phyloP scores from a whole-genome alignment of 2,888 invertebrate species.

The Callinectes sapidus region DNA sequence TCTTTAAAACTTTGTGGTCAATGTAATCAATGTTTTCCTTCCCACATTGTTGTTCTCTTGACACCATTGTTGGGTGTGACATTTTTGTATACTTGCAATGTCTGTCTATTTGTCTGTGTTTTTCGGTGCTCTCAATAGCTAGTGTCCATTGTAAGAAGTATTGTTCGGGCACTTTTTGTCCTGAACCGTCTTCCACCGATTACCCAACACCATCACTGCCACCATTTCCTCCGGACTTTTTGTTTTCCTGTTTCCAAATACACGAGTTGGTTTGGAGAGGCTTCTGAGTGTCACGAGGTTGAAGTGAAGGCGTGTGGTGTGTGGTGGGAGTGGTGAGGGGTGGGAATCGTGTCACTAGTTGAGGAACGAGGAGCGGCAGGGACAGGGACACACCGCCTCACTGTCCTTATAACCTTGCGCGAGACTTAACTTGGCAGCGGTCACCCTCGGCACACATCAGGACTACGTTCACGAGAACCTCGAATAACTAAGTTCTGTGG shows the following conservation, averaged over 20 bases:
- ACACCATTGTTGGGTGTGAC: background rate
- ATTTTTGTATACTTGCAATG: background rate
- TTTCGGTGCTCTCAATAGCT: background rate
- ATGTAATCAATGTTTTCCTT: background rate
- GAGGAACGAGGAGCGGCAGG: background rate
- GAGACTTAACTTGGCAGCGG: background rate
- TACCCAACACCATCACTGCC: background rate
- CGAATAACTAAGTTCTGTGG: background rate
- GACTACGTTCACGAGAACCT: background rate
- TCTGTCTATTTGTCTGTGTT: no score
- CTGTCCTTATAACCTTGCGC: constrained; percentile 32
- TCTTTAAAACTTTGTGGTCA: background rate
- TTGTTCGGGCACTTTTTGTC: background rate
- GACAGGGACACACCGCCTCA: background rate
- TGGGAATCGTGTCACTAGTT: background rate
- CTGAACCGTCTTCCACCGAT: background rate
- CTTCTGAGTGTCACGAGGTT: background rate
- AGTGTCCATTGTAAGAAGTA: constrained; percentile 2
- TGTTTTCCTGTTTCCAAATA: background rate
- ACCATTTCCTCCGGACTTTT: background rate
- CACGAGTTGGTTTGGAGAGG: background rate
- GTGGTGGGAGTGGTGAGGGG: background rate
- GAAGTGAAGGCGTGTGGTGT: background rate
- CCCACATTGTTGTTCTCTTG: background rate
- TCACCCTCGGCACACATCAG: background rate